Evolutionary conservation across 2,113 vertebrate species (phyloP), one percentile per base, ranked within the genome.

Genomic region (Ariopsis seemanni): DNA sequence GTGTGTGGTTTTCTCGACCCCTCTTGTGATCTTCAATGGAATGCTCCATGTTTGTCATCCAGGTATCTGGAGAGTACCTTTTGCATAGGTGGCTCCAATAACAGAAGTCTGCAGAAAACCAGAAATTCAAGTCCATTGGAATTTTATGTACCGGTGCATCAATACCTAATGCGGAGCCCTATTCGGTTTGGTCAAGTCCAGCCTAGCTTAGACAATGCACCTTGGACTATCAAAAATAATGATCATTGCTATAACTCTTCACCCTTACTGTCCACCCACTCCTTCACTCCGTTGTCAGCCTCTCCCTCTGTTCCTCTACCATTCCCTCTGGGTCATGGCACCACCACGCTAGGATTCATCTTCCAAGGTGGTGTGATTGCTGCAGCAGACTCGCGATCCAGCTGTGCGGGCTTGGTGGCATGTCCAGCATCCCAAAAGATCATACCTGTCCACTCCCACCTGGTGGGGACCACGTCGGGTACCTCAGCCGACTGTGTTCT

Each of bases 321-420:
- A 12, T 96, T 96, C 63, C 93, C 94, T 17, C 91, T 94, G 87
- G 91, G 93, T 74, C 97, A 97, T 0, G 97, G 97, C 78, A 98
- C 97, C 71, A 98, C 97, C 82, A 98, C 97, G 0, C 92, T 98
- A 82, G 96, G 96, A 12, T 97, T 98, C 89, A 86, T 94, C 52
- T 97, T 97, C 83, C 94, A 93, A 48, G 95, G 96, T 0, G 97
- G 97, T 0, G 95, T 96, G 48, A 91, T 97, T 5, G 97, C 96
- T 0, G 97, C 97, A 0, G 97, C 97, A 0, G 97, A 97, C 89
- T 96, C 96, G 0, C 96, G 97, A 0, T 97, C 97, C 65, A 97
- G 96, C 88, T 96, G 97, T 52, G 92, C 91, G 0, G 93, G 92
- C 22, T 94, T 95, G 0, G 96, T 98, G 78, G 94, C 92, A 0